Evolutionary conservation across 2,888 invertebrate genomes (phyloP), one percentile per base, ranked within the genome.

Genomic region (Idaea straminata): DNA sequence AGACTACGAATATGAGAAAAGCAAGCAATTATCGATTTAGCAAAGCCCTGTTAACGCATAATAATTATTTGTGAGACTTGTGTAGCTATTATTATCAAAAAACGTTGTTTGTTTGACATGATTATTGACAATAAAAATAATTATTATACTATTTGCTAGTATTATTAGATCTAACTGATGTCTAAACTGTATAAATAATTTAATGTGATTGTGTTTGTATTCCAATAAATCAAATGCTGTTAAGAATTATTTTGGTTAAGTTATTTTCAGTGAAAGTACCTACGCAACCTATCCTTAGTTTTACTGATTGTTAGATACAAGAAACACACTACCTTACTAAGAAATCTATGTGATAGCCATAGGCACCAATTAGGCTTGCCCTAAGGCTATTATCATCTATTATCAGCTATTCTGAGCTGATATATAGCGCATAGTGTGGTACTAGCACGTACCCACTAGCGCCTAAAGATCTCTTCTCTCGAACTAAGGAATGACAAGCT

Each of bases 141-240:
- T 85, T 81, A 85, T 47, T 84, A 81, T 89, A 87, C 85, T 88
- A 86, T 86, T 83, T 83, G 82, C 80, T 89, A 90, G 87, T 90
- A 89, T 89, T 85, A 85, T 84, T 88, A 87, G 84, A 82, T 83
- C 82, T 85, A 82, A 80, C 78, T 83, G 66, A 79, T 80, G 76
- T 74, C 74, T 84, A 84, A 74, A 84, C 83, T 84, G 82, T 84
- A 81, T 85, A 83, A 83, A 85, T 82, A 73, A 81, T 85, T 86
- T 81, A 47, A 85, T 85, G 87, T 90, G 85, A 88, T 89, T 89
- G 88, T 91, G 91, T 90, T 71, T 89, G 86, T 91, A 89, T 83
- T 88, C 84, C 82, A 90, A 86, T 90, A 89, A 90, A 91, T 78
- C 82, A 83, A 86, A 85, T 80, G 81, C 85, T 88, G 89, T 88